phyloP scores from a whole-genome alignment of 2,888 invertebrate species.

The Drosophila neoperkinsi region DNA sequence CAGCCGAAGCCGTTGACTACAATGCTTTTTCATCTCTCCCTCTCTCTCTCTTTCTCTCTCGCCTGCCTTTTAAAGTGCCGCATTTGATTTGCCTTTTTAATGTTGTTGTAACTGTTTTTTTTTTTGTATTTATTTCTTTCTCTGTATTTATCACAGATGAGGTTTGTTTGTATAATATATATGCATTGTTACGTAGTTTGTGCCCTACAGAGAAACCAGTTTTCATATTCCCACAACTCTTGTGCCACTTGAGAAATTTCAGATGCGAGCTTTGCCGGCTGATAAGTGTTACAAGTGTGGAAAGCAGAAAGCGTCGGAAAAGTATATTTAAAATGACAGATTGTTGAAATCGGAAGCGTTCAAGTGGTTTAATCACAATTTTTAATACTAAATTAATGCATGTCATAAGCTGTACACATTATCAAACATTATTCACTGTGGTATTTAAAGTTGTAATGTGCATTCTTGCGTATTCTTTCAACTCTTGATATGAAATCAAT shows the following conservation, averaged over 20 bases:
- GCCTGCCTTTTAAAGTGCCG: constrained; percentile 61
- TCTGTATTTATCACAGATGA: constrained; percentile 41
- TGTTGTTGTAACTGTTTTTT: constrained; percentile 31
- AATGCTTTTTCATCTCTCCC: constrained; percentile 22
- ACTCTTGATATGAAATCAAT: not conserved
- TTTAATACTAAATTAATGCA: constrained; percentile 5
- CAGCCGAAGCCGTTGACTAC: constrained; percentile 28
- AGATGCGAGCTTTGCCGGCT: constrained; percentile 28
- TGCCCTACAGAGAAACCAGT: constrained; percentile 75
- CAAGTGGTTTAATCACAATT: constrained; percentile 4
- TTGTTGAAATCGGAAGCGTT: constrained; percentile 33
- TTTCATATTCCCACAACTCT: constrained; percentile 61
- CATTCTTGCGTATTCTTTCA: not conserved
- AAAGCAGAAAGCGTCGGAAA: not conserved
- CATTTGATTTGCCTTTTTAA: constrained; percentile 64
- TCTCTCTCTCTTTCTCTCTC: constrained; percentile 13
- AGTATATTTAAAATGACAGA: constrained; percentile 9
- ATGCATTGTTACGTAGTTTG: constrained; percentile 65
- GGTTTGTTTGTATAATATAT: constrained; percentile 27
- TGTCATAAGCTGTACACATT: constrained; percentile 1
- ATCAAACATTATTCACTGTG: constrained; percentile 4
- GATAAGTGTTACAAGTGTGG: constrained; percentile 33
- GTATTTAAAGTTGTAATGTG: no score
- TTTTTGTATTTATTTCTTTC: constrained; percentile 27
- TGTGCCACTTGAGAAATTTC: constrained; percentile 58